phyloP scores from a whole-genome alignment of 2,797 vertebrate species.

The Karalla daura region DNA sequence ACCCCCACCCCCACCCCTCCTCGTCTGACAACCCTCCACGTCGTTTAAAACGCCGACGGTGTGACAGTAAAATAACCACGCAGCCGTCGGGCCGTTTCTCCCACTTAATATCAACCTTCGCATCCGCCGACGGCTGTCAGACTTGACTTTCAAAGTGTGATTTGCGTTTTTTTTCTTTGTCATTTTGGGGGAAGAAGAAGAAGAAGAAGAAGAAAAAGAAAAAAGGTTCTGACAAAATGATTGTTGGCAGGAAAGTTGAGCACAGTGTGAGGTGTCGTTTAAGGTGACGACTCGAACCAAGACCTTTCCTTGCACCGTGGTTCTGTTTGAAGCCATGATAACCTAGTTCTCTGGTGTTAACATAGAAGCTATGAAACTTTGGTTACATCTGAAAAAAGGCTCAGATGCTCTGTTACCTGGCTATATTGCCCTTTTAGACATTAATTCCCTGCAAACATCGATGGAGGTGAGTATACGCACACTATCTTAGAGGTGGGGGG shows the following conservation, averaged over 20 bases:
- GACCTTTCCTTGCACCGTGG: not conserved
- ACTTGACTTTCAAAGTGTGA: not conserved
- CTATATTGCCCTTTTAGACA: too few relatives aligned
- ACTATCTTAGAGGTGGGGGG: too few relatives aligned
- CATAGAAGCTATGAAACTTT: too few relatives aligned
- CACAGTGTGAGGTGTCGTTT: slow-evolving; percentile 12
- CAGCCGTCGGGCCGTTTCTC: not conserved
- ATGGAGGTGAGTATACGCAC: too few relatives aligned
- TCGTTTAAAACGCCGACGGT: slow-evolving; percentile 3
- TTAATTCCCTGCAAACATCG: too few relatives aligned
- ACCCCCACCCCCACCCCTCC: slow-evolving; percentile 43
- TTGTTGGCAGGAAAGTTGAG: slow-evolving; percentile 11
- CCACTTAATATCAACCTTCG: slow-evolving; percentile 29
- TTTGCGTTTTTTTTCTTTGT: slow-evolving; percentile 8
- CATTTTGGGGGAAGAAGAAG: too few relatives aligned
- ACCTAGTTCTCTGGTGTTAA: not conserved
- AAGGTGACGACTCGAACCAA: not conserved
- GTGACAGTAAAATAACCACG: slow-evolving; percentile 8
- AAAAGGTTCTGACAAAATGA: slow-evolving; percentile 6
- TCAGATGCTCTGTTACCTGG: too few relatives aligned
- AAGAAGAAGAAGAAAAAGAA: too few relatives aligned
- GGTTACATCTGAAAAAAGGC: not conserved
- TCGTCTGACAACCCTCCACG: slow-evolving; percentile 21
- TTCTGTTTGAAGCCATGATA: not conserved
- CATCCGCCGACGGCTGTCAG: slow-evolving; percentile 16